Conservation (phyloP, 1,140 invertebrate species). For the Heliconius hermathena region DNA sequence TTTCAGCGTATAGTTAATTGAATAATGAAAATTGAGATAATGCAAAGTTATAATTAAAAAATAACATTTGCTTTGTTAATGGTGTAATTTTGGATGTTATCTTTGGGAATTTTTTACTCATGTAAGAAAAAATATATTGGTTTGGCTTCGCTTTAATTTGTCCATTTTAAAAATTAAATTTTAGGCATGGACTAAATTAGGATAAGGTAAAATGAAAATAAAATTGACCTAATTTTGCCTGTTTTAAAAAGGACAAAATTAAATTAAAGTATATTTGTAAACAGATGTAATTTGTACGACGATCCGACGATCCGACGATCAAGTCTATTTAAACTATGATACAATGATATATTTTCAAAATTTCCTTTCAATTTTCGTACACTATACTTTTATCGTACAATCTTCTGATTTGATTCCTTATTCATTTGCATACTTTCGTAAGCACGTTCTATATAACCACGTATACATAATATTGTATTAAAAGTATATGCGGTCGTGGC, state of each 20-base stretch:
- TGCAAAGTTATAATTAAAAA: conserved; percentile 25
- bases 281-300: no score
- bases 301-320: no score
- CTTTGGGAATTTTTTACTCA: neutral
- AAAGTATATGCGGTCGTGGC: conserved; percentile 40
- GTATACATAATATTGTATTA: conserved; percentile 27
- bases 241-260: no score
- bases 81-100: neutral
- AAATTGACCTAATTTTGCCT: no score
- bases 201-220: no score
- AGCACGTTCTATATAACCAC: neutral
- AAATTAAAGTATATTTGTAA: no score
- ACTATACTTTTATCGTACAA: neutral
- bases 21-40: conserved; percentile 26
- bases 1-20: conserved; percentile 24
- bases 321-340: neutral
- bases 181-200: no score
- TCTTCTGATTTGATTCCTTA: neutral
- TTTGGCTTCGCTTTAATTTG: neutral
- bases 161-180: neutral
- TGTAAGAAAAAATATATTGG: neutral
- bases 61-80: neutral
- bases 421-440: conserved; percentile 8
- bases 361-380: no score
- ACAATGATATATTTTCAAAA: neutral